Base-by-base conservation (phyloP, 1,140 invertebrate genomes). In the Formica exsecta region DNA sequence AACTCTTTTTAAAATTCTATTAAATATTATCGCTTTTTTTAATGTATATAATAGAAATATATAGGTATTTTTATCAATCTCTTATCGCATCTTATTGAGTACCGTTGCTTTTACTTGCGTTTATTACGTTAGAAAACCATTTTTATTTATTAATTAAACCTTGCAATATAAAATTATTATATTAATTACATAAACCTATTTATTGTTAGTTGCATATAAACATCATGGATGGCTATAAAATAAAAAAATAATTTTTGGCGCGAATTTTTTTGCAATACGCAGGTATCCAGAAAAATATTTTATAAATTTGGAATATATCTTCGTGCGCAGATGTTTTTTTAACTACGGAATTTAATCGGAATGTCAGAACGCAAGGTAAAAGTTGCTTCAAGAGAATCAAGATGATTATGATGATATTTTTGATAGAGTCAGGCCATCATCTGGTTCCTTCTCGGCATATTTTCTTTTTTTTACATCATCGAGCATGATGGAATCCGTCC, bases 231-330 rank as follows among this genome's bases (percentile, higher is more conserved):
- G 38, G 64, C 13, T 36, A 44, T 77, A 32, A 68, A 54, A 44
- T 44, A 13, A 57, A 25, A 6, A 7, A 79, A 68, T 66, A 29
- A 36, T 9, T 68, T 25, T 4, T 8, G 22, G 11, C 8, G 9
- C 6, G 11, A 6, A 16, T 70, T 51, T 80, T 54, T 80, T 44
- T 13, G 7, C 13, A 25, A 13, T 13, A 66, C 16, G 2, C 76
- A 65, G n/a, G n/a, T 51, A 44, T 80, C 2, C 11, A 32, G 11
- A 8, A 25, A 32, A 57, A 80, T 22, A 32, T 70, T 68, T 80
- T 22, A 54, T 57, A 32, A 70, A 70, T 80, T 54, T 36, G 41
- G 29, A 68, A 79, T 68, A 16, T 16, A 32, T 68, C 44, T 64
- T 70, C 32, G 44, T 6, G 38, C 25, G 19, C 44, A 54, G 32